These are phyloP conservation scores for Oreohelix idahoensis DNA, from an alignment of 1,140 invertebrate genomes.

Conservation along the genomic window DNA sequence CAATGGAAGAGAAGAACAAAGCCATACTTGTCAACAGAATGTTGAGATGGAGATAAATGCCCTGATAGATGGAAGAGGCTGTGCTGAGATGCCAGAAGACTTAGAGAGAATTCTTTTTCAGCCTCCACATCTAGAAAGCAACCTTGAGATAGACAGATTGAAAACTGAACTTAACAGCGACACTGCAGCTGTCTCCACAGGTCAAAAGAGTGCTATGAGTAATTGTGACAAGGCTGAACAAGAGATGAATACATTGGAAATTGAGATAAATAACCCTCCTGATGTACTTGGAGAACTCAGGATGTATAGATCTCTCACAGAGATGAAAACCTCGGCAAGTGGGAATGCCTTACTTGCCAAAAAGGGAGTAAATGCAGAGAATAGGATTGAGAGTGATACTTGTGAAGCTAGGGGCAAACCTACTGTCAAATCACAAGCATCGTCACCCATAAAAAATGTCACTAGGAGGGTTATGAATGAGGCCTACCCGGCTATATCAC, in stretches of 20 bases:
- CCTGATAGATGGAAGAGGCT: conserved; percentile 54
- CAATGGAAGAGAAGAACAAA: conserved; percentile 35
- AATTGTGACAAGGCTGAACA: neutral
- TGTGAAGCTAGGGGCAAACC: neutral
- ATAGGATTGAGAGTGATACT: neutral
- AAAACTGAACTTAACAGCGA: conserved; percentile 2
- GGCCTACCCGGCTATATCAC: neutral
- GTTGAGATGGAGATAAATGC: conserved; percentile 48
- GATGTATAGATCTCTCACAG: conserved; percentile 26
- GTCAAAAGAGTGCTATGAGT: neutral
- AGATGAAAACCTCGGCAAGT: conserved; percentile 33
- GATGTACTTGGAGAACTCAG: neutral
- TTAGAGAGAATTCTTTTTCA: conserved; percentile 65
- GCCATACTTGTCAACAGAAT: conserved; percentile 61
- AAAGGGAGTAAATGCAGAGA: neutral
- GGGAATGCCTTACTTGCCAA: conserved; percentile 33
- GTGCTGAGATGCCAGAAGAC: conserved; percentile 47
- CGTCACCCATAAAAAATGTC: neutral
- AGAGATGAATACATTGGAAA: neutral
- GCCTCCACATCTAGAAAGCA: conserved; percentile 63
- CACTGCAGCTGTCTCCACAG: neutral
- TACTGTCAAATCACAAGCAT: neutral
- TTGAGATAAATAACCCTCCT: conserved; percentile 33
- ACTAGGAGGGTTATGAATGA: conserved; percentile 3
- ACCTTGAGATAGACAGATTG: conserved; percentile 32